These are phyloP conservation scores for Stichopus chloronotus DNA, from an alignment of 35 echinoderm and acorn worm species.

Conservation along the genomic window DNA sequence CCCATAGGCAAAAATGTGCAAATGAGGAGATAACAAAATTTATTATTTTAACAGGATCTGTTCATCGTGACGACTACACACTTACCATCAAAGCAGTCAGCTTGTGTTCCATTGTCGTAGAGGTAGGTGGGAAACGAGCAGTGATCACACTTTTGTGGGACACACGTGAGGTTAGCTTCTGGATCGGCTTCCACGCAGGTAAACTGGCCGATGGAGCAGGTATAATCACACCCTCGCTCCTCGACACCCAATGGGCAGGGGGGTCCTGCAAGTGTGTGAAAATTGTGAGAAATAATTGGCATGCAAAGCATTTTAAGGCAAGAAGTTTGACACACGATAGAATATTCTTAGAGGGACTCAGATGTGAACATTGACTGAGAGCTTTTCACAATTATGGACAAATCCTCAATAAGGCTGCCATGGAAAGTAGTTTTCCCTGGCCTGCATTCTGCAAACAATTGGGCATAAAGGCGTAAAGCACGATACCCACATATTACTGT, in stretches of 20 bases:
- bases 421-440: neutral
- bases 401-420: neutral
- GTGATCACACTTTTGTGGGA: slow-evolving; percentile 1
- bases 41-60: no score
- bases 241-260: neutral
- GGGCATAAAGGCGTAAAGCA: no score
- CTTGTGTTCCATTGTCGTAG: slow-evolving; percentile 41
- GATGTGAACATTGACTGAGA: neutral
- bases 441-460: no score
- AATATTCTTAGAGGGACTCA: neutral
- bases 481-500: no score
- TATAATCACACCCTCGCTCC: slow-evolving; percentile 18
- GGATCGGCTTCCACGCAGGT: neutral
- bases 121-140: slow-evolving; percentile 14
- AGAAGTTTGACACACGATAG: neutral
- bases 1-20: neutral
- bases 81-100: slow-evolving; percentile 45
- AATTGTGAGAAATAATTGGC: neutral
- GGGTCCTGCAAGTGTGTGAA: neutral
- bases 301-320: neutral
- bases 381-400: neutral
- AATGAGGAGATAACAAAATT: neutral
- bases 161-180: slow-evolving; percentile 20
- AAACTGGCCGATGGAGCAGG: neutral
- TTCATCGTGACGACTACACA: neutral